A percentile compares a stretch with the other conserved stretches of the same genome.
These are phyloP conservation scores for Alosa alosa DNA, from an alignment of 2,113 vertebrate species.

Conservation along the genomic window DNA sequence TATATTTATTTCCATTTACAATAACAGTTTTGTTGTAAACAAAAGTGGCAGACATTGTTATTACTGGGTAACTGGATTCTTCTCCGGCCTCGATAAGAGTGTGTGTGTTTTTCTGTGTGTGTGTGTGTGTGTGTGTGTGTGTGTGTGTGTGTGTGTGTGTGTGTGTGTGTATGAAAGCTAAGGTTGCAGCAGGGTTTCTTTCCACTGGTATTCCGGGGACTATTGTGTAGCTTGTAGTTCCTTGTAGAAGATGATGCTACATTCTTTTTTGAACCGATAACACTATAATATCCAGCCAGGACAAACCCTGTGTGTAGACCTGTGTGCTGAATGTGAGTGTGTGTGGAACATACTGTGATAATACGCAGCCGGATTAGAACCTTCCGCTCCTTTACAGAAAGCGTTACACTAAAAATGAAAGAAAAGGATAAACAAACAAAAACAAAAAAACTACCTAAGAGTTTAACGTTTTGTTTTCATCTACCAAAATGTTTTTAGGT, in stretches of 20 bases:
- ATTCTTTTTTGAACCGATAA: constrained; percentile 66
- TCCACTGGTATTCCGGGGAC: constrained; percentile 14
- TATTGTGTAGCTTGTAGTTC: constrained; percentile 28
- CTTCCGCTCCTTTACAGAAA: constrained; percentile 36
- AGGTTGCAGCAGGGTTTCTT: constrained; percentile 53
- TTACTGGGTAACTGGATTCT: constrained; percentile 60
- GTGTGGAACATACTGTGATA: constrained; percentile 28
- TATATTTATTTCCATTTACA: constrained; percentile 82
- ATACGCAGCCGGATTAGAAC: constrained; percentile 43
- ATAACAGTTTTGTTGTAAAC: constrained; percentile 85
- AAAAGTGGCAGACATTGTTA: constrained; percentile 75
- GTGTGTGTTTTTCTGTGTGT: constrained; percentile 25
- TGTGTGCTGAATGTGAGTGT: constrained; percentile 24
- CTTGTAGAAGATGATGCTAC: constrained; percentile 63
- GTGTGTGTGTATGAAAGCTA: constrained; percentile 33
- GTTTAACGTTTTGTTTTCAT: constrained; percentile 24
- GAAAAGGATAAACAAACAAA: constrained; percentile 7
- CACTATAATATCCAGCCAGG: constrained; percentile 47
- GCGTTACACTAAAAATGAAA: constrained; percentile 22
- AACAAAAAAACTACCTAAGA: constrained; percentile 15
- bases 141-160: constrained; percentile 26
- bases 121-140: constrained; percentile 26
- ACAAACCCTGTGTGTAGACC: constrained; percentile 33
- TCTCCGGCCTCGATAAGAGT: constrained; percentile 33
- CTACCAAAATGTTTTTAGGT: constrained; percentile 27